phyloP scores from a whole-genome alignment of 2,888 invertebrate genomes.

The Selenia dentaria region DNA sequence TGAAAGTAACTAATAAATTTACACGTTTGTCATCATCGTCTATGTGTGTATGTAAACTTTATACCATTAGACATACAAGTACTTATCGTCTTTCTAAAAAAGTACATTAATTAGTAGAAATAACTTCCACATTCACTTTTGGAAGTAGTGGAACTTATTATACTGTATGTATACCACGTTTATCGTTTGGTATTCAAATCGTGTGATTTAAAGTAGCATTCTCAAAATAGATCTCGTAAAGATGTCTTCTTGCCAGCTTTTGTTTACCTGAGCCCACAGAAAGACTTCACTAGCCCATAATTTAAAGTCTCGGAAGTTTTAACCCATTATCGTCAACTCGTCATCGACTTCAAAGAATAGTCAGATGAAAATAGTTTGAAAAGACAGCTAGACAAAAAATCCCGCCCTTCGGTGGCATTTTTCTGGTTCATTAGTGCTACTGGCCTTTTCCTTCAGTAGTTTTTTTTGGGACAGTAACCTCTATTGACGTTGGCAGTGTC shows the following conservation, averaged over 20 bases:
- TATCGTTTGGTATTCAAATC: too few species aligned
- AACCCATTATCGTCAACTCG: conserved; percentile 7
- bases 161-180: too few species aligned
- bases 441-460: conserved; percentile 53
- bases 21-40: too few species aligned
- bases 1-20: too few species aligned
- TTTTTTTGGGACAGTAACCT: conserved; percentile 77
- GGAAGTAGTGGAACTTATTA: too few species aligned
- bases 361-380: conserved; percentile 8
- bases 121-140: too few species aligned
- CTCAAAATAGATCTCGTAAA: conserved; percentile 19
- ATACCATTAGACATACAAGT: too few species aligned
- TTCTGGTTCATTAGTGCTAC: conserved; percentile 44
- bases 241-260: conserved; percentile 14
- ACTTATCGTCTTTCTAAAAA: too few species aligned
- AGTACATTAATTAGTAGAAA: too few species aligned
- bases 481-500: conserved; percentile 80
- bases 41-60: too few species aligned
- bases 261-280: conserved; percentile 16
- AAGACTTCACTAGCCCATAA: conserved; percentile 14
- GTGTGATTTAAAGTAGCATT: too few species aligned
- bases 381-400: conserved; percentile 6
- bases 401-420: conserved; percentile 8
- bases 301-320: conserved; percentile 9
- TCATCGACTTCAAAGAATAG: conserved; percentile 19